Conservation (phyloP, 2,888 invertebrate species). For the Thymelicus lineola region DNA sequence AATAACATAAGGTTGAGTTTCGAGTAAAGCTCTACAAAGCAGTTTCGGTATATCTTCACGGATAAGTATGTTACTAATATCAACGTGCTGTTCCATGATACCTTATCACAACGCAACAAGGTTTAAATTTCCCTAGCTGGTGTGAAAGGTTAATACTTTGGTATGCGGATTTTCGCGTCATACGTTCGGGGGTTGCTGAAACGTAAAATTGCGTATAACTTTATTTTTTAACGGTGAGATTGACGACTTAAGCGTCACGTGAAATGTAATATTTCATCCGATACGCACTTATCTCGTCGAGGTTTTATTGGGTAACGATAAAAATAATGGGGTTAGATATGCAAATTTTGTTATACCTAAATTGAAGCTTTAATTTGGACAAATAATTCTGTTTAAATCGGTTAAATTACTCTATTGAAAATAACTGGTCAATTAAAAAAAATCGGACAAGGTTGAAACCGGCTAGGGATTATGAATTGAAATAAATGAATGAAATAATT, state of each 20-base stretch:
- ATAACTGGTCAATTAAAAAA: too few species aligned
- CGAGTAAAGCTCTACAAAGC: not conserved
- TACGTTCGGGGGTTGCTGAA: conserved; percentile 70
- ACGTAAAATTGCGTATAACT: conserved; percentile 82
- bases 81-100: not conserved
- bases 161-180: conserved; percentile 61
- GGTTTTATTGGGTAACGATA: conserved; percentile 52
- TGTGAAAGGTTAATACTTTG: conserved; percentile 20
- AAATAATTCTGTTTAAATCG: too few species aligned
- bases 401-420: too few species aligned
- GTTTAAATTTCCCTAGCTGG: conserved; percentile 43
- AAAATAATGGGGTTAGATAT: conserved; percentile 30
- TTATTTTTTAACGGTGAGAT: conserved; percentile 78
- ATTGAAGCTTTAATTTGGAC: not conserved
- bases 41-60: not conserved
- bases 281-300: conserved; percentile 62
- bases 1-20: conserved; percentile 43
- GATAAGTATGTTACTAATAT: conserved; percentile 20
- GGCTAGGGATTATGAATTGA: too few species aligned
- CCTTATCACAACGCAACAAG: conserved; percentile 38
- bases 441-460: too few species aligned
- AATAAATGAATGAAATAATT: too few species aligned
- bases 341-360: conserved; percentile 2
- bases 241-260: conserved; percentile 64
- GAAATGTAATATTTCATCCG: conserved; percentile 59